Conservation (phyloP, 2,797 vertebrate genomes). For the Bradypodion pumilum region DNA sequence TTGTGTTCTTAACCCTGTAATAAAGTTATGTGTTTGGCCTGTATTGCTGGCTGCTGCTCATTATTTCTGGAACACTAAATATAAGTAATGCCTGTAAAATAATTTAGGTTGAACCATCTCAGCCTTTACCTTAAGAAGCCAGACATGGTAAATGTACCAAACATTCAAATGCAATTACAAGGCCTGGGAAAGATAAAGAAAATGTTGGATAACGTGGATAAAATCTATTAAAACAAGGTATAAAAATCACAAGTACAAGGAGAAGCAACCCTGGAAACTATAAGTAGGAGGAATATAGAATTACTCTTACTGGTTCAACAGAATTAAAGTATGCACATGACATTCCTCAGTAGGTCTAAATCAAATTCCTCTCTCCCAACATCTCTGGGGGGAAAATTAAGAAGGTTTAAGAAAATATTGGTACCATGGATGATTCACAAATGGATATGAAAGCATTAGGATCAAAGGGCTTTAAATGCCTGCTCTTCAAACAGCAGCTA, state of each 20-base stretch:
- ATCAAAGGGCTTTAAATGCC: not conserved
- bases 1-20: too few relatives aligned
- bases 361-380: not conserved
- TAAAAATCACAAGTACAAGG: not conserved
- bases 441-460: not conserved
- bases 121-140: not conserved
- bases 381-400: not conserved
- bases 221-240: not conserved
- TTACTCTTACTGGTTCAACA: not conserved
- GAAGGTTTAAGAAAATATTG: conserved; percentile 20
- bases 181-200: not conserved
- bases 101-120: not conserved
- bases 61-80: too few relatives aligned
- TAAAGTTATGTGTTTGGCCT: too few relatives aligned
- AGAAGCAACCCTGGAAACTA: not conserved
- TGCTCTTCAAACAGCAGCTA: conserved; percentile 21
- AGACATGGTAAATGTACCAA: not conserved
- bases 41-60: too few relatives aligned
- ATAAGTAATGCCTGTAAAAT: not conserved
- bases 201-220: not conserved
- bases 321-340: not conserved
- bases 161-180: not conserved
- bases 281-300: not conserved
- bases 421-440: conserved; percentile 18
- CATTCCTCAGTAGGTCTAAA: not conserved